Base-by-base conservation (phyloP, 2,113 vertebrate species). In the Vanacampus margaritifer region DNA sequence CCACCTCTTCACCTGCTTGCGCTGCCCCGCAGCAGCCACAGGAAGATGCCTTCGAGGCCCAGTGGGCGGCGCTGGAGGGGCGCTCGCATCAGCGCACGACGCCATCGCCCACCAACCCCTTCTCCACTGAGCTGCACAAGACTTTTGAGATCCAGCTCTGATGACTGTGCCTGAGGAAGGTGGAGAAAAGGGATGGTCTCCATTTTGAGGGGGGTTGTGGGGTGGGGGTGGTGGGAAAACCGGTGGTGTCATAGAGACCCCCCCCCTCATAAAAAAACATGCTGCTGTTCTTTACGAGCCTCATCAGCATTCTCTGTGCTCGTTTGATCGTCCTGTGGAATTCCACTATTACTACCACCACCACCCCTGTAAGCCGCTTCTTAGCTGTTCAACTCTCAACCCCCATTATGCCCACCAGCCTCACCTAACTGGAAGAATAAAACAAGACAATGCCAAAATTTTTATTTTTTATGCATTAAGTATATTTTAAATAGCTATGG, bases 381-480 rank as follows among this genome's bases (percentile, higher is more conserved):
- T 24, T 48, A 54, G 62, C 64, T 14, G 23, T 61, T 68, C 60
- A 19, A 3, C 14, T 26, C 23, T 45, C 39, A 35, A 32, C 60
- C 43, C 8, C 63, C 60, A 32, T 70, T 62, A 51, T 50, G 48
- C 32, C 58, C 10, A n/a, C 59, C 69, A 65, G 58, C 84, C 69
- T 84, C 84, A 78, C 78, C 81, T 71, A 79, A 73, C 85, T 82
- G 67, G 84, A 87, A 88, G 83, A 82, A 68, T 61, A 82, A 64
- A 86, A 76, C 59, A 72, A 91, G 85, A 94, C 88, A 89, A 97
- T 96, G 95, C 95, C 96, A 98, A 97, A 99, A 98, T 97, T 94
- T 98, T 98, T 99, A 98, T 99, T 99, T n/a, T 99, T 99, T 99
- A 98, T 98, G 97, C 95, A 95, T 95, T 95, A 94, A 95, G 93